A percentile compares a stretch with the other conserved stretches of the same genome.
These are phyloP conservation scores for Scylla paramamosain DNA, from an alignment of 1,140 invertebrate species.

Conservation along the genomic window DNA sequence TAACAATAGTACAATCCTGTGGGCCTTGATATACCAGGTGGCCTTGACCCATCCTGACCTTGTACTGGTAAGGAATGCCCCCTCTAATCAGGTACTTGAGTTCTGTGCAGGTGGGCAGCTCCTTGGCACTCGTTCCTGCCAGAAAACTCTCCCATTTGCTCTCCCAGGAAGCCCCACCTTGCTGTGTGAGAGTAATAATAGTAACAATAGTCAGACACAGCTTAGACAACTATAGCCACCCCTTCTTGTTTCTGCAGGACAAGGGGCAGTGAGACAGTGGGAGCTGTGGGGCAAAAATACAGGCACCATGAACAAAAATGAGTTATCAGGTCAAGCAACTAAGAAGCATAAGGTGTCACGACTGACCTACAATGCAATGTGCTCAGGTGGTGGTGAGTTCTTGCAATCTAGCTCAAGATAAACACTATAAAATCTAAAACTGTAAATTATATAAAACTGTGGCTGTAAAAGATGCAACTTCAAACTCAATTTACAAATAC, in stretches of 20 bases:
- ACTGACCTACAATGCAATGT: too few relatives aligned
- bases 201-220: neutral
- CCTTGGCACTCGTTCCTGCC: constrained; percentile 69
- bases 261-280: neutral
- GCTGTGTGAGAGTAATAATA: constrained; percentile 38
- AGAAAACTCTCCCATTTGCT: constrained; percentile 69
- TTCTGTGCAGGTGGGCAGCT: constrained; percentile 74
- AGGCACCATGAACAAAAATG: too few relatives aligned
- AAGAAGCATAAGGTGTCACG: too few relatives aligned
- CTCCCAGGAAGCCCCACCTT: constrained; percentile 54
- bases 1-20: too few relatives aligned
- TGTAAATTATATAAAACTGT: too few relatives aligned
- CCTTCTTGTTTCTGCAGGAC: neutral
- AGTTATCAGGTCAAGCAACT: too few relatives aligned
- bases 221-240: neutral
- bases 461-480: too few relatives aligned
- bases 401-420: too few relatives aligned
- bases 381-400: too few relatives aligned
- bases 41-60: constrained; percentile 75
- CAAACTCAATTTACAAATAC: too few relatives aligned
- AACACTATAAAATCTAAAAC: too few relatives aligned
- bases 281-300: neutral
- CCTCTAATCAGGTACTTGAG: constrained; percentile 79
- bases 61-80: constrained; percentile 80
- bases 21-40: too few relatives aligned